Conservation (phyloP, 2,797 vertebrate genomes). For the Pipistrellus kuhlii region DNA sequence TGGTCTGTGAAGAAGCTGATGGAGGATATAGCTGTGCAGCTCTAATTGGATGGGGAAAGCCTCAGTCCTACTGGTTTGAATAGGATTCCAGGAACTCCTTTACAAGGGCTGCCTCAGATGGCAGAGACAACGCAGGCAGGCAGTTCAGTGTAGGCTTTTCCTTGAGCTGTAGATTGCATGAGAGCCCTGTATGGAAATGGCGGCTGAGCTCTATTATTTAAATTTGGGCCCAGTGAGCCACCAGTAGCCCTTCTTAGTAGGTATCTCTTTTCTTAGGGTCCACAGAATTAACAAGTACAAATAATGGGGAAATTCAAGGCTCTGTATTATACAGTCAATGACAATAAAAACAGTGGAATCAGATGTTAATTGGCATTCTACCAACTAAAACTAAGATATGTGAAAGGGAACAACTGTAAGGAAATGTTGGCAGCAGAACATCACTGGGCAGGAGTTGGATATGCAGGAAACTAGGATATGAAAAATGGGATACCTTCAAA, state of each 20-base stretch:
- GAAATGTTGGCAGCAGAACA: background rate
- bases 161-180: background rate
- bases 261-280: background rate
- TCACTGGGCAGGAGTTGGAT: no score
- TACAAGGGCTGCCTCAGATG: background rate
- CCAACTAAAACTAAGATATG: background rate
- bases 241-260: background rate
- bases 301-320: background rate
- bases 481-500: background rate
- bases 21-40: background rate
- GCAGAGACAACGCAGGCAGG: background rate
- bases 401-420: background rate
- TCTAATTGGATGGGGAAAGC: background rate
- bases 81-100: background rate
- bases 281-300: background rate
- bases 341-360: background rate
- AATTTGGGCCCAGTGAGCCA: background rate
- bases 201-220: background rate
- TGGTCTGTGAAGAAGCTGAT: background rate
- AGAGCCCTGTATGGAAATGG: background rate
- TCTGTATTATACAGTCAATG: background rate
- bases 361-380: background rate
- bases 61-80: background rate
- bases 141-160: background rate
- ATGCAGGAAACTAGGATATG: background rate